Evolutionary conservation across 2,113 vertebrate genomes (phyloP).

Genomic region (Varanus salvator): DNA sequence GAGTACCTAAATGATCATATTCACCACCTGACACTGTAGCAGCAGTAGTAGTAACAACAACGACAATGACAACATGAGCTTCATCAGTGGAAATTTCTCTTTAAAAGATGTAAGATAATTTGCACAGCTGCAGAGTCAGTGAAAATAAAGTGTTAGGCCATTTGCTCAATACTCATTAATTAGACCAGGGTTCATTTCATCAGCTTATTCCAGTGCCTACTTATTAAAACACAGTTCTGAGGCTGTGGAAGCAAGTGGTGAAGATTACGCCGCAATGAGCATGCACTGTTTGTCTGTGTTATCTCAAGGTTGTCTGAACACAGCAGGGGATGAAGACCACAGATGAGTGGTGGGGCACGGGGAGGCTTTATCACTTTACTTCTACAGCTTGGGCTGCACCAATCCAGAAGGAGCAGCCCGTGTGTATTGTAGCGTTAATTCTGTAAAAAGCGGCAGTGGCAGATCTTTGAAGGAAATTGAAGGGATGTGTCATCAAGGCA

Average conservation of each 20-base stretch:
- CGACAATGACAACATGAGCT: background rate
- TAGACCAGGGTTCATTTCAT: background rate
- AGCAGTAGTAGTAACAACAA: background rate
- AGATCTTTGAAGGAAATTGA: slow-evolving; percentile 18
- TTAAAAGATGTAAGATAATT: background rate
- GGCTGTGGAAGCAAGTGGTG: background rate
- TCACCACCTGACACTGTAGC: too few relatives aligned
- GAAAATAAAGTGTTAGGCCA: background rate
- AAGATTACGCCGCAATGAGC: too few relatives aligned
- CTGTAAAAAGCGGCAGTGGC: background rate
- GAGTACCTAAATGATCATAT: background rate
- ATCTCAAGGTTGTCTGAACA: background rate
- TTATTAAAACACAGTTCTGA: background rate
- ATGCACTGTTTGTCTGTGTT: background rate
- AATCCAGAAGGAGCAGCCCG: background rate
- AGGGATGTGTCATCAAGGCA: background rate
- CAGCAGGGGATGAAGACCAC: background rate
- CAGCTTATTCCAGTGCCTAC: background rate
- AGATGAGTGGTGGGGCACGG: background rate
- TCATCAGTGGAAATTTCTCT: background rate
- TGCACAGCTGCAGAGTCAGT: background rate
- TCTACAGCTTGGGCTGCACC: background rate
- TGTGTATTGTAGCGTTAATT: background rate
- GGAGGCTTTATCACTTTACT: slow-evolving; percentile 6
- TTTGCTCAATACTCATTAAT: background rate